phyloP scores from a whole-genome alignment of 1,140 invertebrate species.

The Leptestheria dahalacensis region DNA sequence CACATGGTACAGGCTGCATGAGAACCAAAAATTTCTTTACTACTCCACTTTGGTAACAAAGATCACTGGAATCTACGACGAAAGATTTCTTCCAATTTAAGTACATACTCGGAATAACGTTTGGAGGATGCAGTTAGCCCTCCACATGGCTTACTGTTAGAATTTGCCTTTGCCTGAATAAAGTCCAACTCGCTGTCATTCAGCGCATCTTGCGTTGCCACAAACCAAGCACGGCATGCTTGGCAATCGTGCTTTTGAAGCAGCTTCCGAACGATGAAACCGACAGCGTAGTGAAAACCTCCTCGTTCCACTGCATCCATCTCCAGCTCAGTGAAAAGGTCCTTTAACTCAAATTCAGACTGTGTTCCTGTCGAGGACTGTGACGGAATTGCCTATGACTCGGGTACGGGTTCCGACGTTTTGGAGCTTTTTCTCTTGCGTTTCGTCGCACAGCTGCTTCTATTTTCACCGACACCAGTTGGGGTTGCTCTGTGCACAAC shows the following conservation, averaged over 20 bases:
- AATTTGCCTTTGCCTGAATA: background rate
- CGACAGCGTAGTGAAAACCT: background rate
- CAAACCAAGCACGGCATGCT: background rate
- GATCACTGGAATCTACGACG: background rate
- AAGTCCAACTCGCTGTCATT: background rate
- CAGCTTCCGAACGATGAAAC: background rate
- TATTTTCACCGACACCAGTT: too few species aligned
- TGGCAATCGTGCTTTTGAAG: background rate
- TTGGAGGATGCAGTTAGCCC: background rate
- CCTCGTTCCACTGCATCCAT: background rate
- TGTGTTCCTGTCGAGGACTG: background rate
- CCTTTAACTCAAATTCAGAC: too few species aligned
- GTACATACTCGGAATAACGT: background rate
- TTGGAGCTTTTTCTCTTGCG: too few species aligned
- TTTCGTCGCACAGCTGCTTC: too few species aligned
- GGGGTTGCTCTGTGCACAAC: too few species aligned
- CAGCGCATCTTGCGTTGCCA: background rate
- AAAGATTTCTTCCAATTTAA: background rate
- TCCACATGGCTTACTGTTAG: background rate
- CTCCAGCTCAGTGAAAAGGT: background rate
- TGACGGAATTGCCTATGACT: background rate
- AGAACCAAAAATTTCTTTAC: background rate
- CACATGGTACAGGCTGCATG: background rate
- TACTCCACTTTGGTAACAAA: background rate
- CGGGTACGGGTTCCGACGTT: background rate